These are phyloP conservation scores for Sesia apiformis DNA, from an alignment of 2,888 invertebrate genomes.

Conservation along the genomic window DNA sequence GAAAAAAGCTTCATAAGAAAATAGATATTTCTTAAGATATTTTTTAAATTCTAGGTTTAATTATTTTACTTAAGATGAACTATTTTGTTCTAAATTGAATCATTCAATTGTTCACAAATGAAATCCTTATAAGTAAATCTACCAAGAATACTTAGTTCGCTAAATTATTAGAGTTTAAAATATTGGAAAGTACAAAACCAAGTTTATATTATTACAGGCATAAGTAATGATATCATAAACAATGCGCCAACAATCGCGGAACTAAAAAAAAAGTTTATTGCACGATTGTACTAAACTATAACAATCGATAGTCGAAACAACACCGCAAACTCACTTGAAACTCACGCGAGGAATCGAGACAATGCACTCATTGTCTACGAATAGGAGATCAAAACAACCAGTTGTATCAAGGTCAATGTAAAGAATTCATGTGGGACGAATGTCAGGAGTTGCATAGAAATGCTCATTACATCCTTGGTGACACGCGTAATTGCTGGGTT, in stretches of 20 bases:
- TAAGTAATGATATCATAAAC: no score
- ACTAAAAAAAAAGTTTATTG: neutral
- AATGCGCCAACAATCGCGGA: neutral
- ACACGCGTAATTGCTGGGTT: neutral
- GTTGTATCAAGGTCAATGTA: slow-evolving; percentile 29
- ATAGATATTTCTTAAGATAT: no score
- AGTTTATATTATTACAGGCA: no score
- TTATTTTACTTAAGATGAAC: no score
- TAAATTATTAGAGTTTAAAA: no score
- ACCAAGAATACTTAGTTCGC: no score
- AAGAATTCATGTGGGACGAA: slow-evolving; percentile 26
- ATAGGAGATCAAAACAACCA: slow-evolving; percentile 6
- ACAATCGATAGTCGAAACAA: neutral
- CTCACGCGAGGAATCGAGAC: slow-evolving; percentile 2
- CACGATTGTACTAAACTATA: neutral
- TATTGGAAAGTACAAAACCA: no score
- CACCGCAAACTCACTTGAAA: neutral
- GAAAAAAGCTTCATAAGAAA: no score
- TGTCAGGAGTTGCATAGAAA: slow-evolving; percentile 8
- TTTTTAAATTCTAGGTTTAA: no score
- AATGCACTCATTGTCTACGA: slow-evolving; percentile 7
- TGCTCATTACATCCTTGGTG: neutral
- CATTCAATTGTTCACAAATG: no score
- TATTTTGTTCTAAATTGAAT: no score
- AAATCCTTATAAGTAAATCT: no score